Evolutionary conservation across 2,888 invertebrate genomes (phyloP), one percentile per base, ranked within the genome.

Genomic region (Drosophila mimica): DNA sequence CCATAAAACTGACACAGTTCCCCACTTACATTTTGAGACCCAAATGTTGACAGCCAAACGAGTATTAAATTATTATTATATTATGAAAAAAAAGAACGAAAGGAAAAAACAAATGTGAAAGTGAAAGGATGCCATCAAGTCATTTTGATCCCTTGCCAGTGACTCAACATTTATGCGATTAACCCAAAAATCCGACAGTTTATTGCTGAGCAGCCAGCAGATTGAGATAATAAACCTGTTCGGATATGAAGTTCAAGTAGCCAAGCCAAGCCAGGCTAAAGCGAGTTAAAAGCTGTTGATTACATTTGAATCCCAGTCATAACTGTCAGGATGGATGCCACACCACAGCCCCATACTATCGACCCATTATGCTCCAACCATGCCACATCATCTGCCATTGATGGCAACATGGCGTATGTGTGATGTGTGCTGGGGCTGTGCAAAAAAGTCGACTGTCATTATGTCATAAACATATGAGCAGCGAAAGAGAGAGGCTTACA

Each of bases 221-320:
- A 74, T 74, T 68, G 69, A 58, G 70, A 78, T 70, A 81, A 76
- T 81, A 81, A 79, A 79, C 67, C 81, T 70, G 70, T 53, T 73
- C 49, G 28, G 48, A 57, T 30, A 36, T 59, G 59, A 69, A 48
- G 51, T 63, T 80, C 52, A 67, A 60, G 61, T 56, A 56, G 57
- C 40, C 43, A 30, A 68, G 70, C 59, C 59, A 49, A 67, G 80
- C 59, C 59, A 49, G 65, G 80, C 63, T 48, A 65, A 73, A 54
- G 75, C 67, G 71, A 76, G 76, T 75, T 84, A 62, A 79, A 78
- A 83, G 71, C 78, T 71, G 79, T 81, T 87, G 88, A 82, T 87
- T 89, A 84, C 89, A 87, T 89, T 89, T 87, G 88, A 89, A 87
- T 84, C 89, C 76, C 80, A 84, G 88, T 87, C 89, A 87, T 89